Percentiles rank a stretch among this genome's conserved stretches.
phyloP scores from a whole-genome alignment of 2,113 vertebrate species.

The Cebidichthys violaceus region DNA sequence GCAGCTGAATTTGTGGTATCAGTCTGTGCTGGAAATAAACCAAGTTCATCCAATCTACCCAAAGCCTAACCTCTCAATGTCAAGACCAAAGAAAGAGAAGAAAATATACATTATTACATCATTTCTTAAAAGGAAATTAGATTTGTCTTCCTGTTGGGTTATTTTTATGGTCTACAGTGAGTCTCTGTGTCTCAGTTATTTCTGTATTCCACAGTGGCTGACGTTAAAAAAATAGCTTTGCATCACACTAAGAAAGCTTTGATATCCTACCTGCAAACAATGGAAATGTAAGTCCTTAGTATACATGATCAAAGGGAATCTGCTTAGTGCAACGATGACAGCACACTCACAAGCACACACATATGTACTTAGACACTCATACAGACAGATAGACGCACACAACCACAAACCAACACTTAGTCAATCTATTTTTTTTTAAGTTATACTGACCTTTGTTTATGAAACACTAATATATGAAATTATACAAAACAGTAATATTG shows the following conservation, averaged over 20 bases:
- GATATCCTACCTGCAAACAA: slow-evolving; percentile 63
- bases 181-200: slow-evolving; percentile 41
- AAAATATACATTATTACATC: slow-evolving; percentile 8
- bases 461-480: neutral
- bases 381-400: neutral
- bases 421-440: neutral
- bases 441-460: neutral
- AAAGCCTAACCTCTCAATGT: slow-evolving; percentile 11
- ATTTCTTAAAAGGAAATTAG: slow-evolving; percentile 16
- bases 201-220: slow-evolving; percentile 56
- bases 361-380: slow-evolving; percentile 4
- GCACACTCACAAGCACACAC: slow-evolving; percentile 2
- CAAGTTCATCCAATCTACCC: slow-evolving; percentile 27
- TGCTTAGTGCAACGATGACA: slow-evolving; percentile 31
- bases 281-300: slow-evolving; percentile 53
- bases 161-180: slow-evolving; percentile 29
- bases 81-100: neutral
- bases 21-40: slow-evolving; percentile 22
- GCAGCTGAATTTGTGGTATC: slow-evolving; percentile 27
- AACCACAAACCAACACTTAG: neutral
- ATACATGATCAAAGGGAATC: slow-evolving; percentile 61
- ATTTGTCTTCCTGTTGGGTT: slow-evolving; percentile 13
- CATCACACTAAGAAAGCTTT: slow-evolving; percentile 54
- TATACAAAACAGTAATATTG: neutral
- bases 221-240: slow-evolving; percentile 36